A percentile compares a stretch with the other conserved stretches of the same genome.
Conservation (phyloP, 2,888 invertebrate genomes). For the Troides oblongomaculatus region DNA sequence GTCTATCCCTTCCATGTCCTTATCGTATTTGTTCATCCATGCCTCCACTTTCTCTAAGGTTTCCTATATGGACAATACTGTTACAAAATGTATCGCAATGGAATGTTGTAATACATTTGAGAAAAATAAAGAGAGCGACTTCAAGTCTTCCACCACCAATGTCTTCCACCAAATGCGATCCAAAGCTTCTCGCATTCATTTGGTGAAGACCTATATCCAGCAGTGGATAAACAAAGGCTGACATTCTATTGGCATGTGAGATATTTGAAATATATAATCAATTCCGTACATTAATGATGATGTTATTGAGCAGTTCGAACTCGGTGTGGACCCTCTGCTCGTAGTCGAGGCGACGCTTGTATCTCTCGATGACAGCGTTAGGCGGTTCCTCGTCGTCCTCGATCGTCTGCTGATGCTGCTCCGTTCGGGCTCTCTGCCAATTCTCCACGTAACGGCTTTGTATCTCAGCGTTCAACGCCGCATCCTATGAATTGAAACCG, state of each 20-base stretch:
- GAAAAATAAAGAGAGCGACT: too few relatives aligned
- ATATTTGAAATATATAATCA: not conserved
- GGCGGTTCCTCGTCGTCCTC: conserved; percentile 42
- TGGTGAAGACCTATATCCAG: too few relatives aligned
- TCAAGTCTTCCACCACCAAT: too few relatives aligned
- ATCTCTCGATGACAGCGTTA: conserved; percentile 43
- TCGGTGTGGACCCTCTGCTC: conserved; percentile 63
- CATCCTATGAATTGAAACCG: conserved; percentile 41
- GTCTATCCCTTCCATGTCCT: conserved; percentile 60
- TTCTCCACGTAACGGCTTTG: conserved; percentile 52
- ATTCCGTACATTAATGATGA: conserved; percentile 53
- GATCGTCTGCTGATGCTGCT: conserved; percentile 53
- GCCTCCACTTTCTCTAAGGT: conserved; percentile 55
- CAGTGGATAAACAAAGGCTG: too few relatives aligned
- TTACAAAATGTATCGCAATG: too few relatives aligned
- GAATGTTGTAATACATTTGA: too few relatives aligned
- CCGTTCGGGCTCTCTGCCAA: conserved; percentile 62
- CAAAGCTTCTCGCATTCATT: too few relatives aligned
- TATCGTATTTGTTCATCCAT: conserved; percentile 67
- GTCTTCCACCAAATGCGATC: too few relatives aligned
- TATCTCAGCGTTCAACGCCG: conserved; percentile 45
- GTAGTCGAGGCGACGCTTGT: conserved; percentile 50
- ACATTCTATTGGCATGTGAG: too few relatives aligned
- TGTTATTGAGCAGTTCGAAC: conserved; percentile 55
- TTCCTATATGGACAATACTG: conserved; percentile 44